phyloP scores from a whole-genome alignment of 2,888 invertebrate species.

The Chymomyza procnemis region DNA sequence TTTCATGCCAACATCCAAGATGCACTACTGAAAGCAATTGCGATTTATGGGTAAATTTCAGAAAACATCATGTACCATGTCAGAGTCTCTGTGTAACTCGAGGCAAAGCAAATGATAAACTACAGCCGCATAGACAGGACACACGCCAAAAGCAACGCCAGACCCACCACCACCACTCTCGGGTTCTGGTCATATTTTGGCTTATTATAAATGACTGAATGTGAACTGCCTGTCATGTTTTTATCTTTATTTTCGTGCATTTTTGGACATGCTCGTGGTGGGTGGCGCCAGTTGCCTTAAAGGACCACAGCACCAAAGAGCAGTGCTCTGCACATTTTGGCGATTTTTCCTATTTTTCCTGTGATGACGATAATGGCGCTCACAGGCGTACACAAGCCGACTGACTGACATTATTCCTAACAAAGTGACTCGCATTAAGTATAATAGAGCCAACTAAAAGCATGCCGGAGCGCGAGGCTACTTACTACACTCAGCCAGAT shows the following conservation, averaged over 20 bases:
- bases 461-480: constrained; percentile 41
- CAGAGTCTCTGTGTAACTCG: constrained; percentile 19
- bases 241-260: constrained; percentile 72
- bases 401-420: constrained; percentile 57
- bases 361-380: constrained; percentile 66
- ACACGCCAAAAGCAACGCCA: constrained; percentile 32
- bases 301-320: neutral
- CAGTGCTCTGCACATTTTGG: constrained; percentile 64
- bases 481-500: constrained; percentile 38
- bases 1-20: too few species aligned
- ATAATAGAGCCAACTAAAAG: constrained; percentile 72
- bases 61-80: neutral
- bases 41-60: neutral
- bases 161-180: constrained; percentile 33
- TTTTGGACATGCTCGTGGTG: constrained; percentile 45
- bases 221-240: constrained; percentile 71
- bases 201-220: constrained; percentile 69
- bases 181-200: constrained; percentile 57
- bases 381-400: constrained; percentile 63
- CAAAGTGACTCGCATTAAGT: constrained; percentile 73
- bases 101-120: constrained; percentile 41
- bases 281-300: constrained; percentile 2
- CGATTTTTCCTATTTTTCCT: constrained; percentile 30
- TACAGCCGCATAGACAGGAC: constrained; percentile 6
- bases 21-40: neutral